phyloP scores from a whole-genome alignment of 2,888 invertebrate species.

The Tetramorium bicarinatum region DNA sequence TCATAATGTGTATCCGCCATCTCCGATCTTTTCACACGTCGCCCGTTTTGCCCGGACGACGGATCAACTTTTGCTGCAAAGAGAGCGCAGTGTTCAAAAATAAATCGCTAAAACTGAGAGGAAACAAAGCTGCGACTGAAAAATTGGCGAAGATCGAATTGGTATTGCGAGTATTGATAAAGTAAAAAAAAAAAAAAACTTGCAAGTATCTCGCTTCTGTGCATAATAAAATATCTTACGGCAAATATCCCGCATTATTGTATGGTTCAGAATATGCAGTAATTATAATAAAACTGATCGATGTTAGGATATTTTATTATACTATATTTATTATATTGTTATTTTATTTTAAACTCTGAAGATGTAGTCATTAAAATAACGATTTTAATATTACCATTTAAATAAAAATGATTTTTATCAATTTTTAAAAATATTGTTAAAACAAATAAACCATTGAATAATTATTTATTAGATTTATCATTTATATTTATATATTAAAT shows the following conservation, averaged over 20 bases:
- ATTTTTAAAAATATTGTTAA: not conserved
- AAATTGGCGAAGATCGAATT: not conserved
- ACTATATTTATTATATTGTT: not conserved
- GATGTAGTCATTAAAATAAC: not conserved
- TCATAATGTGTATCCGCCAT: constrained; percentile 66
- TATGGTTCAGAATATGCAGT: not conserved
- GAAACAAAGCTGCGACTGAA: not conserved
- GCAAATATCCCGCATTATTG: not conserved
- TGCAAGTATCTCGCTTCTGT: not conserved
- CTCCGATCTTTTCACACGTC: constrained; percentile 48
- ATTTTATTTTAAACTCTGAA: not conserved
- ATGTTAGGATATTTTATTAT: not conserved
- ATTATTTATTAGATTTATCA: not conserved
- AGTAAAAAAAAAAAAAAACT: too few species aligned
- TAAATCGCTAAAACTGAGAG: not conserved
- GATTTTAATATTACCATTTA: not conserved
- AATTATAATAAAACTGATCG: not conserved
- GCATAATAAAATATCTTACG: not conserved
- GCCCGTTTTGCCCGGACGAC: constrained; percentile 16
- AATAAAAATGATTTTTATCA: not conserved
- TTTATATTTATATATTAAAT: constrained; percentile 1
- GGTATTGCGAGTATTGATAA: not conserved
- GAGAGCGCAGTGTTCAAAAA: not conserved
- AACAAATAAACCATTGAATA: not conserved
- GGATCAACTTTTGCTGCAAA: constrained; percentile 18